Evolutionary conservation across 1,140 invertebrate genomes (phyloP), one percentile per base, ranked within the genome.

Genomic region (Pseudomyrmex flavicornis): DNA sequence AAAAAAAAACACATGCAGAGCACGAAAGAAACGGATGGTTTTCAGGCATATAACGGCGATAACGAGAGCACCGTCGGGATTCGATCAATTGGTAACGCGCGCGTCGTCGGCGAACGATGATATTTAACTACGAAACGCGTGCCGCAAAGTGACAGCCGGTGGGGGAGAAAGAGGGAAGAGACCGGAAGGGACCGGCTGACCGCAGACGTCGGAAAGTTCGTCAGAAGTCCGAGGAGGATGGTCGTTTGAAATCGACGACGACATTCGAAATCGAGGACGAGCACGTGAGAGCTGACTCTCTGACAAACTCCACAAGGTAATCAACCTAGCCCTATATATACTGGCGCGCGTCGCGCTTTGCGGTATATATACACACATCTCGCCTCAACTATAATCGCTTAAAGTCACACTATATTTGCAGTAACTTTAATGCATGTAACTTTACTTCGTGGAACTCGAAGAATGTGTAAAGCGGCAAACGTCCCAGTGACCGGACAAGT

Each of bases 201-300:
- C 59, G 69, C 70, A 76, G 69, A 82, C 35, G 35, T 35, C 35
- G 7, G 44, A 54, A 46, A 63, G 48, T 35, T 35, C 35, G 35
- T 35, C 48, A 17, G 22, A 80, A 59, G 66, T 70, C 4, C 48
- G 44, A 61, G 66, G 66, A 79, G 68, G 76, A 54, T 75, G 58
- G 68, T 54, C 15, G 50, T 70, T 70, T 72, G 68, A 79, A 50
- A 80, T 72, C 76, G 44, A 70, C 35, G 7, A 35, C 76, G 66
- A 59, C 66, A 80, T 22, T 54, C 52, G 66, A 46, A 70, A 61
- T 35, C 35, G 52, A 54, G 59, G 73, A 44, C 76, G 66, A 80
- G 76, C 76, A 80, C 76, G 76, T 80, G 76, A 70, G 76, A 80
- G 76, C 66, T 35, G 76, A 72, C 54, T 70, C 76, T 80, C 66